Percentiles rank a stretch among this genome's conserved stretches.
Conservation (phyloP, 2,888 invertebrate genomes). For the Diaphora mendica region DNA sequence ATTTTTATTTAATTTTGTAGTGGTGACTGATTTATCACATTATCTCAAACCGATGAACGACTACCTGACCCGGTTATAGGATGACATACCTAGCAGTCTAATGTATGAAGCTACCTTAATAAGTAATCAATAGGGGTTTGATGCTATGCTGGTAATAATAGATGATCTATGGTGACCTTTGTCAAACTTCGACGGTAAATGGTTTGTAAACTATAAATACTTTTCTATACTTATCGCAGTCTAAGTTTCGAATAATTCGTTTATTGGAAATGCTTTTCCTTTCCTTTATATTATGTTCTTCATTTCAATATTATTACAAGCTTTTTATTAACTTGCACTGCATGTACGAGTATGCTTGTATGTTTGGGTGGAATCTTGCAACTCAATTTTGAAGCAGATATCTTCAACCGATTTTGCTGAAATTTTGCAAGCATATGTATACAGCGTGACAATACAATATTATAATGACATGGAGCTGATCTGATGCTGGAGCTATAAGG, state of each 20-base stretch:
- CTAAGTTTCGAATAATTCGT: background rate
- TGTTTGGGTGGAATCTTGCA: too few relatives aligned
- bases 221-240: constrained; percentile 2
- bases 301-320: too few relatives aligned
- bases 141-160: constrained; percentile 61
- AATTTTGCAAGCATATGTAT: too few relatives aligned
- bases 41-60: background rate
- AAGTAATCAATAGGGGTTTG: constrained; percentile 55
- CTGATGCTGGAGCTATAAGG: too few relatives aligned
- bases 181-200: constrained; percentile 69
- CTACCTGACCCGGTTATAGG: background rate
- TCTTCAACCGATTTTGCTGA: too few relatives aligned
- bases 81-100: background rate
- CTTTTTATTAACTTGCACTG: too few relatives aligned
- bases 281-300: background rate
- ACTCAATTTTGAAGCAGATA: too few relatives aligned
- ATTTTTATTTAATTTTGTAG: background rate
- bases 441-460: too few relatives aligned
- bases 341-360: too few relatives aligned
- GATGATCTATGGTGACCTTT: constrained; percentile 70
- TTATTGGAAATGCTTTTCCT: background rate
- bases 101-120: constrained; percentile 4
- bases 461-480: too few relatives aligned
- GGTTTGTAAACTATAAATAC: constrained; percentile 32
- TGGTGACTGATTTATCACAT: background rate